Evolutionary conservation across 2,797 vertebrate genomes (phyloP), one percentile per base, ranked within the genome.

Genomic region (Gouania willdenowi): DNA sequence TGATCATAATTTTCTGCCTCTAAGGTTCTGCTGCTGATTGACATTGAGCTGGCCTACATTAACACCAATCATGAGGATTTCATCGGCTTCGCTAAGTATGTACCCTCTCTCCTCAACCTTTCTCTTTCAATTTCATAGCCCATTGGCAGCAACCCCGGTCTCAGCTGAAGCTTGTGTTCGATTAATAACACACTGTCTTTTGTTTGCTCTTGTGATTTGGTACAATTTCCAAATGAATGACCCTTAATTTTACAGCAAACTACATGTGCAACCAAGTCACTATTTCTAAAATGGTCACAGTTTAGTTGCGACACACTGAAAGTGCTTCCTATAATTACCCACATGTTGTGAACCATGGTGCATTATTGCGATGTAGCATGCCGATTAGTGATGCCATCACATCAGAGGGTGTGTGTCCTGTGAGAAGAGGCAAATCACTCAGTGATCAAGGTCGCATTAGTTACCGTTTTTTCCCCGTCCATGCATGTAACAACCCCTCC

Each of bases 51-150:
- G 71, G 95, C 94, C 13, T 98, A 98, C 88, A 98, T 98, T 85
- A 98, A 98, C 87, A 98, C 96, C 22, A 98, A 98, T 82, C 96
- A 98, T 0, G 96, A 98, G 49, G 96, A 98, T 84, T 98, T 98
- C 86, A 98, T 98, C n/a, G 95, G 95, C 31, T 98, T 98, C 32
- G 95, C 96, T 62, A 98, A 98, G 95, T 98, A 86, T 51, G 95
- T 90, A 12, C 11, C 17, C 26, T 0, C 8, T n/a, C n/a, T n/a
- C n/a, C n/a, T n/a, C n/a, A n/a, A n/a, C n/a, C n/a, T n/a, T n/a
- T n/a, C n/a, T n/a, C n/a, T n/a, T n/a, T n/a, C n/a, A n/a, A n/a
- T 48, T 42, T 46, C 36, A 31, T 29, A 47, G 61, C 65, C 30
- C 41, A 60, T 36, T 41, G 27, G 30, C 6, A 1, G 12, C 32